Base-by-base conservation (phyloP, 2,113 vertebrate genomes). In the Condylura cristata region DNA sequence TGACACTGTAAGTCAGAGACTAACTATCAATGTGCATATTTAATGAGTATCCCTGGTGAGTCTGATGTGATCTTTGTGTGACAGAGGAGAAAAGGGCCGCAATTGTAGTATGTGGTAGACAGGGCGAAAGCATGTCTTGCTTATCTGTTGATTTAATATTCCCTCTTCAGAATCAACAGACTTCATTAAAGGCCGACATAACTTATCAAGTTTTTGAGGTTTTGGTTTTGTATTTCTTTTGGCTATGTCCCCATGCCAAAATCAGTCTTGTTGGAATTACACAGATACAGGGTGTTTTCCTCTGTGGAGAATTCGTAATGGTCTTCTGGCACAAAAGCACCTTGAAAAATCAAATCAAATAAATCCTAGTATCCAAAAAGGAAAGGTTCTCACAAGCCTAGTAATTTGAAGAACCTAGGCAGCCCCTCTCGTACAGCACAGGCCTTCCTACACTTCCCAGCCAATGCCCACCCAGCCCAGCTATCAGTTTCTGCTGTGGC, bases 301-400 rank as follows among this genome's bases (percentile, higher is more conserved):
- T 87, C 76, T 76, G 37, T 41, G 53, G 46, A 30, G 82, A 65
- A 18, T 56, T 90, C 26, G 56, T n/a, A 61, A 63, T 71, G 32
- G 34, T 93, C 58, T 80, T 86, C 83, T 87, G 75, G 44, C 53
- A 90, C 44, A 90, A 70, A 87, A 87, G n/a, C 32, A 78, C n/a
- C 46, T 83, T 83, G 78, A 71, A 87, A 93, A 87, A 90, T 68
- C 41, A 90, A 86, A 76, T 61, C 68, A 86, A 75, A 75, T 81
- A 51, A 51, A 51, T 51, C 41, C 46, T 22, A 83, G 68, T 39
- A 34, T n/a, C 32, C 0, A 71, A 65, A 58, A n/a, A 60, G 41
- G 61, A 22, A 56, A 48, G 13, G 3, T 44, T 39, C 39, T 68
- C 68, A n/a, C 16, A 56, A 37, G 61, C 51, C 26, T 71, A 75